phyloP scores from a whole-genome alignment of 1,140 invertebrate genomes.

The Drosophila pandora region DNA sequence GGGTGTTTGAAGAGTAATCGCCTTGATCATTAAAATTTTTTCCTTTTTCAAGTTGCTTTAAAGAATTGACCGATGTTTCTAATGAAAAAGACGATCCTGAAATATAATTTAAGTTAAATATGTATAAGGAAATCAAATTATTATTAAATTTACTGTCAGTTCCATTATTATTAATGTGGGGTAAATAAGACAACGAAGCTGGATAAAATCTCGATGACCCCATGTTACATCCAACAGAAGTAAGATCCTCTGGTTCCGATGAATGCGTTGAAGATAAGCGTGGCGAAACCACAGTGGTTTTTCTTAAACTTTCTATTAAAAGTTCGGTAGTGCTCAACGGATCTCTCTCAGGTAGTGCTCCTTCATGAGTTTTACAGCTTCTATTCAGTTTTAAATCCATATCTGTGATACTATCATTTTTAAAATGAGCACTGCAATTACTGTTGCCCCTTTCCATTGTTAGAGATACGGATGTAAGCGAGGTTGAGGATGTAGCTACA shows the following conservation, averaged over 20 bases:
- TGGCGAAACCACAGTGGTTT: constrained; percentile 34
- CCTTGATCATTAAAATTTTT: constrained; percentile 21
- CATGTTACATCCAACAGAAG: not conserved
- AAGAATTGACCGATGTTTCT: constrained; percentile 33
- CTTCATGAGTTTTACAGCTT: constrained; percentile 9
- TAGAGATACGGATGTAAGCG: constrained; percentile 26
- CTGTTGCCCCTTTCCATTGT: constrained; percentile 54
- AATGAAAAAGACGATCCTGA: constrained; percentile 24
- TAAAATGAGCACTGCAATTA: constrained; percentile 41
- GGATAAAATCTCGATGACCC: constrained; percentile 28
- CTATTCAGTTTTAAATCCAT: constrained; percentile 10
- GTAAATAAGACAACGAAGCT: constrained; percentile 44
- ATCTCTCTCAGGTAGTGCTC: constrained; percentile 11
- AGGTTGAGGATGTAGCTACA: constrained; percentile 21
- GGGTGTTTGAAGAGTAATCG: constrained; percentile 40
- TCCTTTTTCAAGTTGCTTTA: constrained; percentile 42
- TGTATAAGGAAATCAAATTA: not conserved
- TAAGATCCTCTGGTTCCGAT: constrained; percentile 19
- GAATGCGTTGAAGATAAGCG: constrained; percentile 20
- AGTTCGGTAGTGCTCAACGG: constrained; percentile 31
- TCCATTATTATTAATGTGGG: constrained; percentile 46
- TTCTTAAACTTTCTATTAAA: constrained; percentile 50
- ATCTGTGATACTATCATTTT: constrained; percentile 28
- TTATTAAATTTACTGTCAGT: constrained; percentile 42
- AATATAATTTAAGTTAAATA: constrained; percentile 12